phyloP scores from a whole-genome alignment of 2,888 invertebrate genomes.

The Auanema freiburgensis region DNA sequence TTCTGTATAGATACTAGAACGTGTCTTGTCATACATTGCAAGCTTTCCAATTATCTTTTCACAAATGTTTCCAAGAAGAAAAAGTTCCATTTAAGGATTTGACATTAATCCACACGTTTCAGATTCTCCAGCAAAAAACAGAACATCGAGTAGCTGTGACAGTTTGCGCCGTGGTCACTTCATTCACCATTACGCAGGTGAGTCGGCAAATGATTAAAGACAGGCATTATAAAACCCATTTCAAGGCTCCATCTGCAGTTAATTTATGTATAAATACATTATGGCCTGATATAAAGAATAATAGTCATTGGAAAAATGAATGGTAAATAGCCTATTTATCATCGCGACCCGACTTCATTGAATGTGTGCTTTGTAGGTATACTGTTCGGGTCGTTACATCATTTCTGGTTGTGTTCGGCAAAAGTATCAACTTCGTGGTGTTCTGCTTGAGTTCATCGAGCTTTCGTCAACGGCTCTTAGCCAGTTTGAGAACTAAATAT shows the following conservation, averaged over 20 bases:
- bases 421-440: constrained; percentile 53
- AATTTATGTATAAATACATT: constrained; percentile 46
- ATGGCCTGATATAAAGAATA: constrained; percentile 12
- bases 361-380: constrained; percentile 27
- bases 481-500: constrained; percentile 34
- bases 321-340: background rate
- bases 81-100: no score
- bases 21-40: no score
- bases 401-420: constrained; percentile 56
- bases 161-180: constrained; percentile 56
- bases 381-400: constrained; percentile 34
- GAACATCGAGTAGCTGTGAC: constrained; percentile 58
- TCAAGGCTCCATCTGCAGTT: constrained; percentile 47
- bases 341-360: background rate
- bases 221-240: constrained; percentile 4
- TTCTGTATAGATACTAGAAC: no score
- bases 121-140: constrained; percentile 45
- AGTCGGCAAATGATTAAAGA: background rate
- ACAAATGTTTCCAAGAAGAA: no score
- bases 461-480: constrained; percentile 46
- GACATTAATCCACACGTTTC: constrained; percentile 7
- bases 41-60: no score
- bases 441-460: constrained; percentile 52
- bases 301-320: constrained; percentile 15
- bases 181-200: constrained; percentile 57